phyloP scores from a whole-genome alignment of 2,797 vertebrate species.

The Pangasius krempfi region DNA sequence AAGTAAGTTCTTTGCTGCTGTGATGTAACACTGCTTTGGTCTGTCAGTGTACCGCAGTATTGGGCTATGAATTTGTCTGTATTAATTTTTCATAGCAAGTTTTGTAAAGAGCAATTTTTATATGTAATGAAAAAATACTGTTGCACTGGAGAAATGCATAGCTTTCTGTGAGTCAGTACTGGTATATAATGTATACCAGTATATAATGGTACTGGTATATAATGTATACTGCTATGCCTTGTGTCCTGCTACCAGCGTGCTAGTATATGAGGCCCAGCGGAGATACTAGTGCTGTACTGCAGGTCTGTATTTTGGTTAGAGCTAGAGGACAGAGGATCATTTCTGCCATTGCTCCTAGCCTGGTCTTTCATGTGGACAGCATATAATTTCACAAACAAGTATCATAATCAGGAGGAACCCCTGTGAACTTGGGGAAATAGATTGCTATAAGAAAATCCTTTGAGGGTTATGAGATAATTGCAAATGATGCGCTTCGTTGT shows the following conservation, averaged over 20 bases:
- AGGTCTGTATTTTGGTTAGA: not conserved
- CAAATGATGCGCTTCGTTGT: constrained; percentile 59
- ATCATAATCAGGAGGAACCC: constrained; percentile 37
- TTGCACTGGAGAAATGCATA: not conserved
- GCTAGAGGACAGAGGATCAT: not conserved
- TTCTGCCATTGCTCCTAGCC: constrained; percentile 42
- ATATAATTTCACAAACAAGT: constrained; percentile 48
- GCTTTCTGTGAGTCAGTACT: not conserved
- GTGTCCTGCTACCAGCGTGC: not conserved
- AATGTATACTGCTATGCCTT: not conserved
- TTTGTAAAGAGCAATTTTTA: not conserved
- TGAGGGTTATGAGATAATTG: constrained; percentile 64
- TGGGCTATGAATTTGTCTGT: not conserved
- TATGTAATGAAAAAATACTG: not conserved
- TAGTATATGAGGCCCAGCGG: not conserved
- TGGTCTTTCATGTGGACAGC: constrained; percentile 37
- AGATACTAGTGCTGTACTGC: not conserved
- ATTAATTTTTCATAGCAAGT: not conserved
- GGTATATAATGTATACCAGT: not conserved
- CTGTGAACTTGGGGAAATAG: constrained; percentile 14
- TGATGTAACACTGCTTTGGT: not conserved
- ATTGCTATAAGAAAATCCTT: constrained; percentile 49
- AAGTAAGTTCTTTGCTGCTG: not conserved
- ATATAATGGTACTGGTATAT: too few relatives aligned
- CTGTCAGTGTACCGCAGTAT: not conserved